phyloP scores from a whole-genome alignment of 1,140 invertebrate species.

The Drosophila bocki region DNA sequence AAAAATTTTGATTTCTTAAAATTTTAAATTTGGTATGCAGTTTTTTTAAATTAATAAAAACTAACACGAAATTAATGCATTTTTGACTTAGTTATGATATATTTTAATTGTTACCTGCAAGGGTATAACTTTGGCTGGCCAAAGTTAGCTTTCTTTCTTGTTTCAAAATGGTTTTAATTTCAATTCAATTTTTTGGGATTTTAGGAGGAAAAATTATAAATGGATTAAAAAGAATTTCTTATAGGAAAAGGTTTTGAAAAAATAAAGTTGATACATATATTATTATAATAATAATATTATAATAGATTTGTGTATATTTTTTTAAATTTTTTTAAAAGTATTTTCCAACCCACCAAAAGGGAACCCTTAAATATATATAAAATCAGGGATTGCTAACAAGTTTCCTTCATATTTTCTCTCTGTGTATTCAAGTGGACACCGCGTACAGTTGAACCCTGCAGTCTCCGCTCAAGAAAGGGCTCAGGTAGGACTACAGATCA shows the following conservation, averaged over 20 bases:
- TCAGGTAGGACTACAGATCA: constrained; percentile 14
- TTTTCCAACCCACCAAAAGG: neutral
- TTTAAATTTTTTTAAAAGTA: neutral
- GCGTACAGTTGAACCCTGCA: constrained; percentile 32
- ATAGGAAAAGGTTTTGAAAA: neutral
- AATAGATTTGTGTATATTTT: neutral
- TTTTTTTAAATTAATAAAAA: no score
- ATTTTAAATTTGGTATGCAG: no score
- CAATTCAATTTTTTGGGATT: neutral
- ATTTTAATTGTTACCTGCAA: no score
- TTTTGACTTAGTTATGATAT: no score
- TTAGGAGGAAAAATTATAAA: neutral
- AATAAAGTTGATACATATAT: neutral
- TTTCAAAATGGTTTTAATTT: neutral
- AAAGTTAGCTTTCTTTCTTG: no score
- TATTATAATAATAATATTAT: neutral
- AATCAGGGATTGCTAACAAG: no score
- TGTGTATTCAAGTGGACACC: neutral
- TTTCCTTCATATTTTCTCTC: neutral
- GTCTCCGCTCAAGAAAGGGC: no score
- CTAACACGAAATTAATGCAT: no score
- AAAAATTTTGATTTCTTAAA: no score
- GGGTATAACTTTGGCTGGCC: no score
- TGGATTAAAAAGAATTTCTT: no score
- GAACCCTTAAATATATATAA: neutral